These are phyloP conservation scores for Cheilosia soror DNA, from an alignment of 2,888 invertebrate species.

Conservation along the genomic window DNA sequence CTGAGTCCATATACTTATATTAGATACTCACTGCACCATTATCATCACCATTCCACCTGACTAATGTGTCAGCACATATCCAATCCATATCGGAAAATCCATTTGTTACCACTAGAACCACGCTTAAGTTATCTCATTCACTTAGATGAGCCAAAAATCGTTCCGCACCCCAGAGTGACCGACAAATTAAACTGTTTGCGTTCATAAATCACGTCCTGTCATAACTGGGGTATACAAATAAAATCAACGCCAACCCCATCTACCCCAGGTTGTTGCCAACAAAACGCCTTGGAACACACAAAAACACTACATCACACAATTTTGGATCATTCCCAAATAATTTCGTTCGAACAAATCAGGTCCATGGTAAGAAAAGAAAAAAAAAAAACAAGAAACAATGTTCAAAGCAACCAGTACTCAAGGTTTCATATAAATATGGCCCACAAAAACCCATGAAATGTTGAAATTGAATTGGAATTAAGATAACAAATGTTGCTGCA, in stretches of 20 bases:
- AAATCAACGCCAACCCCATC: constrained; percentile 52
- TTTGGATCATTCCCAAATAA: constrained; percentile 70
- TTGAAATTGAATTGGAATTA: constrained; percentile 73
- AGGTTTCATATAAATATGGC: not conserved
- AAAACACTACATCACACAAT: constrained; percentile 66
- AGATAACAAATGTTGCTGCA: constrained; percentile 74
- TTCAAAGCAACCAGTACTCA: constrained; percentile 19
- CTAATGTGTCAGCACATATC: not conserved
- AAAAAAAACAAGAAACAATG: constrained; percentile 7
- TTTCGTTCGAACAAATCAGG: constrained; percentile 58
- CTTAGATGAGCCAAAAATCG: constrained; percentile 46
- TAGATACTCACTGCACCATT: not conserved
- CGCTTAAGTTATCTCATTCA: constrained; percentile 32
- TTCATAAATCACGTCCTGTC: constrained; percentile 57
- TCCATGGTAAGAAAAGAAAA: constrained; percentile 21
- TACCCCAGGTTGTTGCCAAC: constrained; percentile 45
- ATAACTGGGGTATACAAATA: constrained; percentile 53
- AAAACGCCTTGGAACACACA: constrained; percentile 64
- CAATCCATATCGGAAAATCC: constrained; percentile 3
- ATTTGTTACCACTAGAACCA: constrained; percentile 43
- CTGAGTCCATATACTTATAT: not conserved
- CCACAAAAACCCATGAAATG: constrained; percentile 30
- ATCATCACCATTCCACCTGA: constrained; percentile 12
- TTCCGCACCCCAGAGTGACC: constrained; percentile 31
- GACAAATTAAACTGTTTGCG: constrained; percentile 62